Conservation (phyloP, 92 coral and sea anemone species). For the Desmophyllum pertusum region DNA sequence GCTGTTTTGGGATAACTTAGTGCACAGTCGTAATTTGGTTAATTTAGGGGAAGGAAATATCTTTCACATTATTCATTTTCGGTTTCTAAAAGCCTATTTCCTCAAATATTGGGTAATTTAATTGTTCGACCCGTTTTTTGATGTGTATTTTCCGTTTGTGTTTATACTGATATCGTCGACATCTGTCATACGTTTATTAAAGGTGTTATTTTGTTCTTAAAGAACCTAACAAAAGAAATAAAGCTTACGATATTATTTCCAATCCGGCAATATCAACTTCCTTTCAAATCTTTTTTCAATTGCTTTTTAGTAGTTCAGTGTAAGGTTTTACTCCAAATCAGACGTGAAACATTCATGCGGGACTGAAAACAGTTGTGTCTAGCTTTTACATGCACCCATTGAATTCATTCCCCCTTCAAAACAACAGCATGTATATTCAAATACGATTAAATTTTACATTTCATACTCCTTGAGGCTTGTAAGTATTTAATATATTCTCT, state of each 20-base stretch:
- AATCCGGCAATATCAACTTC: slow-evolving; percentile 44
- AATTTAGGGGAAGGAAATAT: slow-evolving; percentile 37
- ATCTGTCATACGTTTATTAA: slow-evolving; percentile 37
- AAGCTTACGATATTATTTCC: slow-evolving; percentile 35
- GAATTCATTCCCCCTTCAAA: neutral
- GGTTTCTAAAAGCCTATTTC: slow-evolving; percentile 38
- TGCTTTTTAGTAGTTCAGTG: neutral
- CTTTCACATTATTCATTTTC: neutral
- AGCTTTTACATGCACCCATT: neutral
- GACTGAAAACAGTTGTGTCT: neutral
- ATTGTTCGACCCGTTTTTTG: slow-evolving; percentile 34
- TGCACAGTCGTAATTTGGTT: neutral
- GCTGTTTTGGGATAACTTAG: neutral
- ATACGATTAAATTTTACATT: neutral
- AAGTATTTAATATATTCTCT: too few relatives aligned
- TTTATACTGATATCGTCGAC: slow-evolving; percentile 12
- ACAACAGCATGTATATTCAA: neutral
- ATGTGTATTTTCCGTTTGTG: slow-evolving; percentile 20
- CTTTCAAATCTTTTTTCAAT: slow-evolving; percentile 23
- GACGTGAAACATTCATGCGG: neutral
- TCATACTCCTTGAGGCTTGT: too few relatives aligned
- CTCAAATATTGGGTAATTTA: slow-evolving; percentile 27
- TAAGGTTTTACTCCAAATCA: neutral
- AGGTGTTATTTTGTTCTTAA: slow-evolving; percentile 33
- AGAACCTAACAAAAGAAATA: slow-evolving; percentile 26